phyloP scores from a whole-genome alignment of 2,888 invertebrate species.

The Cantharis rustica region DNA sequence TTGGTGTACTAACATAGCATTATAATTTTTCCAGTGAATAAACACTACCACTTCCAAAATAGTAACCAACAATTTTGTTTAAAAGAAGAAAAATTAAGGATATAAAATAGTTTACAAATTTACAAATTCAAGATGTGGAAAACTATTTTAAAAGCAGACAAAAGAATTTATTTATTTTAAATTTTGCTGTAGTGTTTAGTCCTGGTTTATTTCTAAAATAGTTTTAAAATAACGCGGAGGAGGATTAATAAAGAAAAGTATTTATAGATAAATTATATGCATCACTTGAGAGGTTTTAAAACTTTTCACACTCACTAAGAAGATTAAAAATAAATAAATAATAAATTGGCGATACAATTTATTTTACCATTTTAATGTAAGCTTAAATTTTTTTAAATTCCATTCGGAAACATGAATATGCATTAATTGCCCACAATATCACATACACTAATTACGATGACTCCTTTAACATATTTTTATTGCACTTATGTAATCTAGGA shows the following conservation, averaged over 20 bases:
- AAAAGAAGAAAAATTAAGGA: neutral
- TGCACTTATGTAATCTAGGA: neutral
- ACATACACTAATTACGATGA: neutral
- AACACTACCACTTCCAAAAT: neutral
- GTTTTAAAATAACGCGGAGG: constrained; percentile 18
- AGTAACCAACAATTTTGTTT: too few species aligned
- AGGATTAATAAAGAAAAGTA: constrained; percentile 15
- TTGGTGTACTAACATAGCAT: neutral
- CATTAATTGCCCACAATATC: neutral
- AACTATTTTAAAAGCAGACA: constrained; percentile 5
- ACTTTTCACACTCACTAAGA: neutral
- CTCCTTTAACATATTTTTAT: constrained; percentile 1
- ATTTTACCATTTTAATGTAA: neutral
- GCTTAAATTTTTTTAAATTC: neutral
- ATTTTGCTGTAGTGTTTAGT: constrained; percentile 10
- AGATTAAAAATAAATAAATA: neutral
- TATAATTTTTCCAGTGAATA: neutral
- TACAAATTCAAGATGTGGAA: neutral
- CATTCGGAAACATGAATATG: neutral
- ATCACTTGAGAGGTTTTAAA: constrained; percentile 6
- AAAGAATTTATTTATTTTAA: constrained; percentile 12
- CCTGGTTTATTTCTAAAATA: constrained; percentile 15
- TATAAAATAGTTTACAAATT: neutral
- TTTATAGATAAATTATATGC: constrained; percentile 18
- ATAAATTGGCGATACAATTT: neutral